Conservation (phyloP, 2,113 vertebrate genomes). For the Anthoscopus minutus region DNA sequence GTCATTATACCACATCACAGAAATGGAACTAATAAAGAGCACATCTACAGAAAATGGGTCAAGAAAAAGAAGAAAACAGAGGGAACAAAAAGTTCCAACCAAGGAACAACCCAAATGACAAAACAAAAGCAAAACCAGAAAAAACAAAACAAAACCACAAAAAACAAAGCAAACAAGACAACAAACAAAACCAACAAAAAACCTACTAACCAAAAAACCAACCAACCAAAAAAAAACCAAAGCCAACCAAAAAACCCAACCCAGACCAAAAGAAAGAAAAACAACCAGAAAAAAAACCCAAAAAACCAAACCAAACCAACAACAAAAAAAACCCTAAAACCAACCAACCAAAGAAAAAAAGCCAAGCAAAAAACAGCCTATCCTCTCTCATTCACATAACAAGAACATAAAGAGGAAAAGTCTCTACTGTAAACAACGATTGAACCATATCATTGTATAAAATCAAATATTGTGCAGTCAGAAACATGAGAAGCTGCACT, state of each 20-base stretch:
- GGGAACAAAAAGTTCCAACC: neutral
- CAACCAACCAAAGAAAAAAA: neutral
- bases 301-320: neutral
- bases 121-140: neutral
- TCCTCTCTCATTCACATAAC: neutral
- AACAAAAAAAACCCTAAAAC: neutral
- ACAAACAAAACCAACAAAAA: neutral
- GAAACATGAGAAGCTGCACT: neutral
- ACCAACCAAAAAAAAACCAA: no score
- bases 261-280: neutral
- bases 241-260: neutral
- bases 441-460: neutral
- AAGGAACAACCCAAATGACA: neutral
- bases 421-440: neutral
- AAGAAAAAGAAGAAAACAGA: no score
- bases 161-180: neutral
- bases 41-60: neutral
- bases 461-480: neutral
- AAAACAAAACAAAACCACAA: no score
- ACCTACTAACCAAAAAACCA: neutral
- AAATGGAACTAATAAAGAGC: neutral
- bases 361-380: rapidly evolving
- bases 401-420: neutral
- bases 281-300: neutral
- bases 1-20: neutral